phyloP scores from a whole-genome alignment of 2,113 vertebrate species.

The Zeus faber region DNA sequence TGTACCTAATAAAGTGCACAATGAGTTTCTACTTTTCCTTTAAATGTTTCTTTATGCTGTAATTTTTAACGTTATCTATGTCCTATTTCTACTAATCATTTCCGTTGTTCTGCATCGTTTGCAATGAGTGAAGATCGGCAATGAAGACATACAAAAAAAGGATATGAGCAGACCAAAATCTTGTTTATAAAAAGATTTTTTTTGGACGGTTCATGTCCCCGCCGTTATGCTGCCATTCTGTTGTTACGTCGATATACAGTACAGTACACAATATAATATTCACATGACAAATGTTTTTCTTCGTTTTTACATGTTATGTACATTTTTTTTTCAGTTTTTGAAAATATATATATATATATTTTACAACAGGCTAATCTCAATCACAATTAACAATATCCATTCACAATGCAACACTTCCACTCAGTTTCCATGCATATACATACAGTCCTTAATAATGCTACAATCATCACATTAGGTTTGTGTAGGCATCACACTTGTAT shows the following conservation, averaged over 20 bases:
- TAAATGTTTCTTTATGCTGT: too few relatives aligned
- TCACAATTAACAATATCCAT: conserved; percentile 34
- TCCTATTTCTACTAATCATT: too few relatives aligned
- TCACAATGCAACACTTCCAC: conserved; percentile 30
- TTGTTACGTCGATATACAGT: conserved; percentile 34
- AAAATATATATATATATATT: conserved; percentile 17
- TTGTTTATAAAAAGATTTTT: conserved; percentile 11
- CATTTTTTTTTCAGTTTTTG: conserved; percentile 37
- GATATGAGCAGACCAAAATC: not conserved
- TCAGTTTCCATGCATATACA: conserved; percentile 45
- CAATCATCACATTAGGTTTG: conserved; percentile 24
- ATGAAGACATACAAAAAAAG: too few relatives aligned
- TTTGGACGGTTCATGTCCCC: conserved; percentile 28
- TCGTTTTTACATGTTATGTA: conserved; percentile 51
- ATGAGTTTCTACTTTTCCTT: too few relatives aligned
- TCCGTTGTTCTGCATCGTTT: too few relatives aligned
- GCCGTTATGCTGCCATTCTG: conserved; percentile 8
- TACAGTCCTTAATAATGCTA: conserved; percentile 11
- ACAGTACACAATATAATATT: conserved; percentile 27
- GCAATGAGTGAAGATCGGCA: too few relatives aligned
- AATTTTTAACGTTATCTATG: too few relatives aligned
- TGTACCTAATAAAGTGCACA: too few relatives aligned
- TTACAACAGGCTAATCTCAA: conserved; percentile 50
- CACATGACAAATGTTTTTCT: conserved; percentile 43
- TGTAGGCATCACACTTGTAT: conserved; percentile 9